Percentiles rank a stretch among this genome's conserved stretches.
Evolutionary conservation across 2,888 invertebrate genomes (phyloP).

Genomic region (Tridacna gigas): DNA sequence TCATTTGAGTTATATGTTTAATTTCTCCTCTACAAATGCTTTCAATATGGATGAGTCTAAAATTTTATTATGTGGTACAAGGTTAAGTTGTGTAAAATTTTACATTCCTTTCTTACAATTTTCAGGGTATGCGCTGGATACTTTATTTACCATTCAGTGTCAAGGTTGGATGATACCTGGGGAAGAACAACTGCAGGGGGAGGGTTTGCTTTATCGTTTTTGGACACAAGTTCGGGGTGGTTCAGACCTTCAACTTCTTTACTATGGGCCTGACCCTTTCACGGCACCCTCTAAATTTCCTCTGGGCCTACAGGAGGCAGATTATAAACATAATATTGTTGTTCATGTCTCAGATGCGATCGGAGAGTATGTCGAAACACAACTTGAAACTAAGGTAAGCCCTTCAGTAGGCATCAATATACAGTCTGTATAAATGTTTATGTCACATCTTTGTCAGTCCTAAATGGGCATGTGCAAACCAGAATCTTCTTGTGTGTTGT

Average conservation of each 20-base stretch:
- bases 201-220: conserved; percentile 72
- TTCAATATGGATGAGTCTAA: no score
- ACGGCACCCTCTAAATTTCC: conserved; percentile 72
- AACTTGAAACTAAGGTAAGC: conserved; percentile 64
- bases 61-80: no score
- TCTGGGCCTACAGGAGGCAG: conserved; percentile 61
- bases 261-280: conserved; percentile 73
- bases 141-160: conserved; percentile 70
- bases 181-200: conserved; percentile 67
- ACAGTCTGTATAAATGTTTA: no score
- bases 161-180: conserved; percentile 73
- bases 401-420: no score
- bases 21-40: no score
- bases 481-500: no score
- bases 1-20: no score
- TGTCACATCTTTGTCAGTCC: no score
- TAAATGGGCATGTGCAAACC: no score
- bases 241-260: conserved; percentile 67
- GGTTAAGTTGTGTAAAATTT: no score
- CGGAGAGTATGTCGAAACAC: conserved; percentile 72
- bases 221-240: conserved; percentile 68
- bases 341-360: conserved; percentile 73
- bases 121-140: conserved; percentile 70
- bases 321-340: conserved; percentile 67
- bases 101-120: no score